Evolutionary conservation across 1,140 invertebrate species (phyloP).

Genomic region (Dinothrombium tinctorium): DNA sequence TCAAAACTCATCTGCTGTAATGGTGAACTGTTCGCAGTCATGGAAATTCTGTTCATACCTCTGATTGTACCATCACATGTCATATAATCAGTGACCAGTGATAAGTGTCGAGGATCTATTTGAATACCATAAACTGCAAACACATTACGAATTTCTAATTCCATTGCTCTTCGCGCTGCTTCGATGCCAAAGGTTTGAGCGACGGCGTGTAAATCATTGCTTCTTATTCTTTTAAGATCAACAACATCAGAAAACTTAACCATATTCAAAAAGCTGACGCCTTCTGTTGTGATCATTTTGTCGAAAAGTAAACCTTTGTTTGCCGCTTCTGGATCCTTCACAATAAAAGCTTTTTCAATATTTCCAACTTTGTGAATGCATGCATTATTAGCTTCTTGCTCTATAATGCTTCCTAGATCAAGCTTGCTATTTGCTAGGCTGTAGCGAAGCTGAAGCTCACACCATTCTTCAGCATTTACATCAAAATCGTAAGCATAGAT

Average conservation of each 20-base stretch:
- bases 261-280: constrained; percentile 79
- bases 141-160: constrained; percentile 65
- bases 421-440: constrained; percentile 24
- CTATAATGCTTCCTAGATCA: constrained; percentile 56
- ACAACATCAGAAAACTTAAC: constrained; percentile 51
- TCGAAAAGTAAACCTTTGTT: constrained; percentile 7
- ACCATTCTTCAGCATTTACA: constrained; percentile 40
- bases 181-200: constrained; percentile 76
- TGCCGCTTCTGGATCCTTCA: constrained; percentile 12
- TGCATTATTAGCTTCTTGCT: constrained; percentile 40
- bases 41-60: constrained; percentile 68
- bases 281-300: constrained; percentile 52
- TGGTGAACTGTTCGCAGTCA: constrained; percentile 52
- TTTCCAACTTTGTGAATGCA: constrained; percentile 10
- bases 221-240: constrained; percentile 65
- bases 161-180: constrained; percentile 67
- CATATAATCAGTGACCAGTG: constrained; percentile 90
- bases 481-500: constrained; percentile 45
- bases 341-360: constrained; percentile 14
- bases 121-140: constrained; percentile 88
- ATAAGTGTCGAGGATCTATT: constrained; percentile 78
- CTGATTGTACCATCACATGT: constrained; percentile 70
- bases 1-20: constrained; percentile 97
- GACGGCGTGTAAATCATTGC: constrained; percentile 81
- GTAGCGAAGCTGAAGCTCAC: constrained; percentile 39